These are phyloP conservation scores for Rattus rattus DNA, from an alignment of 2,113 vertebrate species.

Conservation along the genomic window DNA sequence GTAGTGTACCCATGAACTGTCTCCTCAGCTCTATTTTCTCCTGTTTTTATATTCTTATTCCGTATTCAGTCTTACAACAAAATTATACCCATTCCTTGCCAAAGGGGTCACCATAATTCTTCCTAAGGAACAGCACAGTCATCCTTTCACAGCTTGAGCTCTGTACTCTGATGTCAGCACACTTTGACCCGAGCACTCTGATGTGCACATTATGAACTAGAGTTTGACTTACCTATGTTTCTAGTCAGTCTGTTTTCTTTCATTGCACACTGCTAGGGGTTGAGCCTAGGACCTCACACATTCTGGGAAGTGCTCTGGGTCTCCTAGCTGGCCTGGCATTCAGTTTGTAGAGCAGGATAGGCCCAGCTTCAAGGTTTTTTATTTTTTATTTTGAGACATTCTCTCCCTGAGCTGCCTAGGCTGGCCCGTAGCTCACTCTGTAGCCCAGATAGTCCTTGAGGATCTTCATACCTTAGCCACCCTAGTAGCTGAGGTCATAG, in stretches of 20 bases:
- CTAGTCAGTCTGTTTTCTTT: background rate
- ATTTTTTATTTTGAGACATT: background rate
- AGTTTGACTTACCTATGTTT: background rate
- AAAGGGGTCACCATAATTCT: background rate
- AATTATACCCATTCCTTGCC: background rate
- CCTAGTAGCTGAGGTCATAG: background rate
- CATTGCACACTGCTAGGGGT: background rate
- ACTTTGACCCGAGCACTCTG: background rate
- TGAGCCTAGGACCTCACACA: background rate
- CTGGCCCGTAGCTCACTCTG: background rate
- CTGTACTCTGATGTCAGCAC: background rate
- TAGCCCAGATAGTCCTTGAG: background rate
- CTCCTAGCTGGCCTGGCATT: background rate
- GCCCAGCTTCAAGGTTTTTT: background rate
- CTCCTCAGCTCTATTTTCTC: background rate
- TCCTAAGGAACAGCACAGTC: background rate
- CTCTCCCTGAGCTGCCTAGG: background rate
- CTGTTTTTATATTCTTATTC: background rate
- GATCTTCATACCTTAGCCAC: background rate
- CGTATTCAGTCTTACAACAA: background rate
- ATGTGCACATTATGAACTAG: background rate
- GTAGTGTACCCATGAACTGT: background rate
- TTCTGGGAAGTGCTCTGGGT: background rate
- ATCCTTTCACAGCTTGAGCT: background rate
- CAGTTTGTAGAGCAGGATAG: background rate